Percentiles rank a stretch among this genome's conserved stretches.
Evolutionary conservation across 2,888 invertebrate genomes (phyloP).

Genomic region (Oligia fasciuncula): DNA sequence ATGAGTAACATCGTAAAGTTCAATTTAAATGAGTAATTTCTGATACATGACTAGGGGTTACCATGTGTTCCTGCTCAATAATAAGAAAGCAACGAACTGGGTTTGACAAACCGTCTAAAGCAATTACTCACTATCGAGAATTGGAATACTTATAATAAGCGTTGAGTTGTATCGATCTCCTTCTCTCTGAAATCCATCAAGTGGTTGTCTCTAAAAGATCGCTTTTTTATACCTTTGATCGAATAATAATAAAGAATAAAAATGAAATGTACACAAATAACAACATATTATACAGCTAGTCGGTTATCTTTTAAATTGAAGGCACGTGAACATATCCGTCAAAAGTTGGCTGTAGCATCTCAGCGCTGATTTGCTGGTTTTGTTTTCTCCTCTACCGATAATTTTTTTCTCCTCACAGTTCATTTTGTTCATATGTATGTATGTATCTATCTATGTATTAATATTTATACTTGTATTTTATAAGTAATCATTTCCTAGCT

Average conservation of each 20-base stretch:
- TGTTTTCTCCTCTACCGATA: too few species aligned
- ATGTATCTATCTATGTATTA: too few species aligned
- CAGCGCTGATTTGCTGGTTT: too few species aligned
- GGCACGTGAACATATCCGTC: too few species aligned
- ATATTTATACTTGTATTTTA: too few species aligned
- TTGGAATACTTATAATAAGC: background rate
- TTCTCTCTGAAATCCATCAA: background rate
- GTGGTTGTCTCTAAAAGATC: background rate
- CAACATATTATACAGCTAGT: background rate
- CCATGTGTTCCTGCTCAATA: background rate
- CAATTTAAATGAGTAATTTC: background rate
- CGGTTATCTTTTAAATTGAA: too few species aligned
- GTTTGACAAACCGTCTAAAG: background rate
- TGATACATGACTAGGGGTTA: background rate
- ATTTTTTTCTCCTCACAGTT: too few species aligned
- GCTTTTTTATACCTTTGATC: background rate
- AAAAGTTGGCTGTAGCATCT: too few species aligned
- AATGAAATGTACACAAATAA: background rate
- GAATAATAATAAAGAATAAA: background rate
- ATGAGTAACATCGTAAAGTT: background rate
- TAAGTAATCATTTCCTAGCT: too few species aligned
- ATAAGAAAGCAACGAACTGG: background rate
- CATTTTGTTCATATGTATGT: too few species aligned
- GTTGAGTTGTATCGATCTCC: background rate
- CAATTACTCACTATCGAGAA: background rate